Conservation (phyloP, 2,113 vertebrate genomes). For the Pagrus major region DNA sequence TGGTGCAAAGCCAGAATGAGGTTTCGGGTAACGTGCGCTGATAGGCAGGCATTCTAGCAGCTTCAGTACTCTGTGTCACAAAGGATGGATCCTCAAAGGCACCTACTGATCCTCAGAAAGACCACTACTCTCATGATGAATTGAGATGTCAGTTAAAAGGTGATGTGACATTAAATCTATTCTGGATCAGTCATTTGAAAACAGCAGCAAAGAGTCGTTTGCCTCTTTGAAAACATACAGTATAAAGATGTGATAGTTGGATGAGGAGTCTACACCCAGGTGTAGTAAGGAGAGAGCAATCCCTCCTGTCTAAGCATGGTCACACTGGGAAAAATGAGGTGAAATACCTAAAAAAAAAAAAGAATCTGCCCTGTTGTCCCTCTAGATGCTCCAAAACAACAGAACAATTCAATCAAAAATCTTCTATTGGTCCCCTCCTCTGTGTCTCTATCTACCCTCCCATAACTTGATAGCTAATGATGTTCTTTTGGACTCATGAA, state of each 20-base stretch:
- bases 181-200: constrained; percentile 28
- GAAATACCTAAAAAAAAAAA: background rate
- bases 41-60: constrained; percentile 45
- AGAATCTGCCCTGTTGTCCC: background rate
- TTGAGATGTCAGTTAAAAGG: constrained; percentile 10
- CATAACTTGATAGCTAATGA: constrained; percentile 15
- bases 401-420: constrained; percentile 31
- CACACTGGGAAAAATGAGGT: constrained; percentile 39
- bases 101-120: constrained; percentile 38
- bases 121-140: background rate
- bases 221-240: constrained; percentile 64
- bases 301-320: constrained; percentile 5
- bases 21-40: constrained; percentile 43
- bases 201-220: constrained; percentile 56
- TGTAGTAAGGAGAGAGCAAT: background rate
- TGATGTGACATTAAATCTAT: constrained; percentile 6
- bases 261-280: constrained; percentile 36
- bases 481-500: constrained; percentile 39
- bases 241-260: constrained; percentile 45
- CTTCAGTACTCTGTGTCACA: constrained; percentile 45
- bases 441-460: constrained; percentile 16
- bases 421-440: constrained; percentile 75
- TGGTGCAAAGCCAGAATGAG: constrained; percentile 48
- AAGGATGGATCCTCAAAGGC: constrained; percentile 54
- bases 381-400: constrained; percentile 43